Percentiles rank a stretch among this genome's conserved stretches.
phyloP scores from a whole-genome alignment of 2,797 vertebrate species.

The Cynodonichthys magdalenae region DNA sequence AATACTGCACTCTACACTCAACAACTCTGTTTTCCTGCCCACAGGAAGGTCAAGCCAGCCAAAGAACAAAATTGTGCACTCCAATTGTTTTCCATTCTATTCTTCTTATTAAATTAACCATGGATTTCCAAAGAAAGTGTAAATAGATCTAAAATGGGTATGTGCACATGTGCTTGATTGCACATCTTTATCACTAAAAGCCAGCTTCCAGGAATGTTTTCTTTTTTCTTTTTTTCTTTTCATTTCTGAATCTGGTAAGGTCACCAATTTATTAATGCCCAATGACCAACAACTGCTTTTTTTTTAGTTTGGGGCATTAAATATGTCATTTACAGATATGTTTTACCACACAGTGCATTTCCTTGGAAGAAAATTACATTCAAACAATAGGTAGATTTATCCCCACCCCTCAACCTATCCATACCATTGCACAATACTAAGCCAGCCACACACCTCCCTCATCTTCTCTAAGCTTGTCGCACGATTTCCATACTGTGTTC shows the following conservation, averaged over 20 bases:
- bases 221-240: neutral
- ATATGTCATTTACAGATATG: constrained; percentile 28
- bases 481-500: constrained; percentile 73
- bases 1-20: constrained; percentile 42
- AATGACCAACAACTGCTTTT: neutral
- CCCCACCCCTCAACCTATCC: constrained; percentile 26
- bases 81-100: neutral
- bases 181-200: constrained; percentile 7
- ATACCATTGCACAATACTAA: constrained; percentile 20
- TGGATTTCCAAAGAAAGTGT: constrained; percentile 8
- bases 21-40: constrained; percentile 38
- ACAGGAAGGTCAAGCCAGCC: constrained; percentile 40
- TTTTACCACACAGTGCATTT: constrained; percentile 9
- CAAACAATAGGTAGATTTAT: constrained; percentile 40
- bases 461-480: constrained; percentile 41
- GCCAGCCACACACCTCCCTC: constrained; percentile 16
- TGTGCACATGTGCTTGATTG: neutral
- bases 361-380: constrained; percentile 44
- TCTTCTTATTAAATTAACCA: constrained; percentile 9
- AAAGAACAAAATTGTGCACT: constrained; percentile 23
- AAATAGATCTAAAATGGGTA: constrained; percentile 22
- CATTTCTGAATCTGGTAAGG: constrained; percentile 29
- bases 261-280: constrained; percentile 16
- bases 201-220: neutral
- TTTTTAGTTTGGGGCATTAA: constrained; percentile 24